A percentile compares a stretch with the other conserved stretches of the same genome.
Evolutionary conservation across 2,888 invertebrate genomes (phyloP).

Genomic region (Cactoblastis cactorum): DNA sequence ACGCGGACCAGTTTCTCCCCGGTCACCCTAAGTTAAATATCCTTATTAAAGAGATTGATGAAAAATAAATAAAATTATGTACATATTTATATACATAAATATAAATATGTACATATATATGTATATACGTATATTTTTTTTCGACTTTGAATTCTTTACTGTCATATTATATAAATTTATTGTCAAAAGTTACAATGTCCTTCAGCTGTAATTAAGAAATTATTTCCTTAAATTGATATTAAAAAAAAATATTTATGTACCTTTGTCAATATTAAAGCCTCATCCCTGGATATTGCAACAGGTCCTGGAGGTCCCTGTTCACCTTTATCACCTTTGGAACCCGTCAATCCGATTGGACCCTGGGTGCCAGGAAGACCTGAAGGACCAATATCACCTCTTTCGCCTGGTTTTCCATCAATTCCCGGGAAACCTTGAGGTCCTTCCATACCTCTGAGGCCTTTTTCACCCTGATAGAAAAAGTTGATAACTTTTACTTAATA

Average conservation of each 20-base stretch:
- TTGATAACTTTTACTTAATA: neutral
- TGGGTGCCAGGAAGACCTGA: slow-evolving; percentile 85
- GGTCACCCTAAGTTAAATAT: slow-evolving; percentile 52
- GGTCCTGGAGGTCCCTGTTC: slow-evolving; percentile 86
- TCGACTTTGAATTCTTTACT: no score
- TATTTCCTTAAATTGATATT: no score
- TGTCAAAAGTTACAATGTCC: no score
- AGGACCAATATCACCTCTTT: slow-evolving; percentile 84
- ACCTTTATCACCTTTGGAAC: slow-evolving; percentile 85
- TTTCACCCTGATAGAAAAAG: slow-evolving; percentile 68
- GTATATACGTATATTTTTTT: no score
- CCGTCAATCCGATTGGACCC: slow-evolving; percentile 82
- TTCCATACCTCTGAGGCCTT: slow-evolving; percentile 83
- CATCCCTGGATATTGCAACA: slow-evolving; percentile 79
- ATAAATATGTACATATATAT: no score
- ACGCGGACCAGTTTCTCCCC: slow-evolving; percentile 64
- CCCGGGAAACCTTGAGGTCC: slow-evolving; percentile 84
- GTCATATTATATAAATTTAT: no score
- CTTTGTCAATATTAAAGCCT: slow-evolving; percentile 80
- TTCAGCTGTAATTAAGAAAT: no score
- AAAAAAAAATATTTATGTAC: slow-evolving; percentile 37
- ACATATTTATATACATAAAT: no score
- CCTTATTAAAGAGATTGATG: neutral
- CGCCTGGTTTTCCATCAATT: slow-evolving; percentile 81
- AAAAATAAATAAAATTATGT: no score